Evolutionary conservation across 2,113 vertebrate species (phyloP), one percentile per base, ranked within the genome.

Genomic region (Zeus faber): DNA sequence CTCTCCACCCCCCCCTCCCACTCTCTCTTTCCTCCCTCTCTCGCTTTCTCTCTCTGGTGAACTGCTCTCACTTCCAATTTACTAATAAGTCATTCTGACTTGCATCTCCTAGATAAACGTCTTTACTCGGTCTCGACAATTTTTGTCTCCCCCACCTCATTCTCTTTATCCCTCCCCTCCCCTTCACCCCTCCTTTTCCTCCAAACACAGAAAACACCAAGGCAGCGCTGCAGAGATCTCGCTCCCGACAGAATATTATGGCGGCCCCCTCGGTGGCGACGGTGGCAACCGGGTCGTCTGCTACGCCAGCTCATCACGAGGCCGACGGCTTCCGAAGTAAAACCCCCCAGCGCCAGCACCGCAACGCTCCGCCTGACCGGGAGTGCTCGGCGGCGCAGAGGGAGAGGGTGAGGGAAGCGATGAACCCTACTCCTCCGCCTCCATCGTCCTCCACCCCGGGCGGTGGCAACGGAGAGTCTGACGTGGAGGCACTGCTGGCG

Each of bases 401-500:
- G 53, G 46, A 91, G 90, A 77, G 67, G 20, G 25, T 20, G 26
- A 11, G 13, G 31, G 8, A 33, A n/a, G n/a, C n/a, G n/a, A n/a
- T 1, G 65, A 65, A 57, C 14, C 40, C 27, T 18, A 40, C 57
- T 27, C 26, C 52, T 39, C 70, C 64, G 52, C 1, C 57, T 1
- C 20, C 65, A 35, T 62, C 69, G 47, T 35, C 37, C 46, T 10
- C 33, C 16, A 43, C 52, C 35, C 58, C 48, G 58, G 62, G 66
- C 62, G 58, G 6, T 45, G 56, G 58, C 37, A 81, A 61, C 1
- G 75, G 70, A 23, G 82, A 82, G 33, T 62, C 85, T 4, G 94
- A 97, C 80, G 93, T 99, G 8, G 95, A 99, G 83, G 91, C 94
- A 76, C 92, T 99, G 10, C 88, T 99, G 66, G 93, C 94, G 61